Conservation (phyloP, 2,797 vertebrate genomes). For the Poecilia picta region DNA sequence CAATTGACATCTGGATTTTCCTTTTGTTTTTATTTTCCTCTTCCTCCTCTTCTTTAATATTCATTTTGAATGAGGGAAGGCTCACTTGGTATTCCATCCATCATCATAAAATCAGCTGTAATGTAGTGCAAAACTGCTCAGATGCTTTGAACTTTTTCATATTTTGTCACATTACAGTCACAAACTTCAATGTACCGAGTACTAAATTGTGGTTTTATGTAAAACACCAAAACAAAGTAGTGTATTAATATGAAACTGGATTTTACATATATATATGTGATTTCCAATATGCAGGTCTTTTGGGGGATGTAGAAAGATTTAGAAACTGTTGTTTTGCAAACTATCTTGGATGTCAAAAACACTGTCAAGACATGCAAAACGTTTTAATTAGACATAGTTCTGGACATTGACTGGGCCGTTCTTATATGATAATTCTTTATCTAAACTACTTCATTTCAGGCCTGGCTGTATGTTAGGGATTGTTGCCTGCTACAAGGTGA, state of each 20-base stretch:
- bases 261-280: too few species aligned
- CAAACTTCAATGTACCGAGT: too few species aligned
- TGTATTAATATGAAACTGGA: not conserved
- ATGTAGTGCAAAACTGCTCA: not conserved
- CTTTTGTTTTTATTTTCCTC: slow-evolving; percentile 68
- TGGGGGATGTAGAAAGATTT: not conserved
- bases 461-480: not conserved
- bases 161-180: not conserved
- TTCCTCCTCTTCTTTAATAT: slow-evolving; percentile 36
- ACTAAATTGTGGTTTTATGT: not conserved
- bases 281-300: not conserved
- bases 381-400: not conserved
- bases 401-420: not conserved
- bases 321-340: not conserved
- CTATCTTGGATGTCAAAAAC: not conserved
- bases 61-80: slow-evolving; percentile 69
- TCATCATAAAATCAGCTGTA: slow-evolving; percentile 60
- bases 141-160: not conserved
- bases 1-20: slow-evolving; percentile 87
- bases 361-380: not conserved
- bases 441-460: not conserved
- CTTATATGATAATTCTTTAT: not conserved
- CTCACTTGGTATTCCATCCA: slow-evolving; percentile 61
- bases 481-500: not conserved
- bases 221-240: not conserved